A percentile compares a stretch with the other conserved stretches of the same genome.
These are phyloP conservation scores for Xyrauchen texanus DNA, from an alignment of 2,113 vertebrate genomes.

Conservation along the genomic window DNA sequence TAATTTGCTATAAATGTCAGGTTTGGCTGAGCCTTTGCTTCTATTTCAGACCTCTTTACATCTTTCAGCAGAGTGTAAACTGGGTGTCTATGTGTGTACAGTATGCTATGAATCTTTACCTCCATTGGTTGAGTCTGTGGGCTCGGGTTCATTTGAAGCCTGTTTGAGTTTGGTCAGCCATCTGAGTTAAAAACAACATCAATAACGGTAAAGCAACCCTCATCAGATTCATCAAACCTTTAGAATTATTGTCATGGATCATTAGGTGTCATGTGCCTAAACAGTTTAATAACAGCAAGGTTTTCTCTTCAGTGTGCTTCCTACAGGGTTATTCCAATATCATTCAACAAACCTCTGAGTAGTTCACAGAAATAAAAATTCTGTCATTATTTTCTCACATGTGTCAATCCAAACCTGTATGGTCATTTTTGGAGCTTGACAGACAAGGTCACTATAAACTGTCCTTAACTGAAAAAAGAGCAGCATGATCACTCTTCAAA, in stretches of 20 bases:
- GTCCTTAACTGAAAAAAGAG: too few species aligned
- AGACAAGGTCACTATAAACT: too few species aligned
- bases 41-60: not conserved
- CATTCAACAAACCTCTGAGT: too few species aligned
- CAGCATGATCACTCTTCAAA: too few species aligned
- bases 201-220: not conserved
- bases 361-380: too few species aligned
- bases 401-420: too few species aligned
- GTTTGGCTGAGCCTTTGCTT: not conserved
- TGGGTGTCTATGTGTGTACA: not conserved
- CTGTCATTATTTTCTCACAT: too few species aligned
- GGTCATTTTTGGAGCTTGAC: too few species aligned
- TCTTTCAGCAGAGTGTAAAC: not conserved
- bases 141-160: constrained; percentile 38
- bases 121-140: constrained; percentile 7
- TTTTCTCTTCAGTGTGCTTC: too few species aligned
- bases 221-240: too few species aligned
- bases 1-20: too few species aligned
- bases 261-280: not conserved
- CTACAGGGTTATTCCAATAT: not conserved
- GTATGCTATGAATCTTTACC: constrained; percentile 21
- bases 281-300: not conserved
- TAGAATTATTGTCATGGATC: not conserved
- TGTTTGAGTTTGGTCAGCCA: constrained; percentile 49
- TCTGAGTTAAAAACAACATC: constrained; percentile 19